Percentiles rank a stretch among this genome's conserved stretches.
These are phyloP conservation scores for Ellobius talpinus DNA, from an alignment of 2,113 vertebrate genomes.

Conservation along the genomic window DNA sequence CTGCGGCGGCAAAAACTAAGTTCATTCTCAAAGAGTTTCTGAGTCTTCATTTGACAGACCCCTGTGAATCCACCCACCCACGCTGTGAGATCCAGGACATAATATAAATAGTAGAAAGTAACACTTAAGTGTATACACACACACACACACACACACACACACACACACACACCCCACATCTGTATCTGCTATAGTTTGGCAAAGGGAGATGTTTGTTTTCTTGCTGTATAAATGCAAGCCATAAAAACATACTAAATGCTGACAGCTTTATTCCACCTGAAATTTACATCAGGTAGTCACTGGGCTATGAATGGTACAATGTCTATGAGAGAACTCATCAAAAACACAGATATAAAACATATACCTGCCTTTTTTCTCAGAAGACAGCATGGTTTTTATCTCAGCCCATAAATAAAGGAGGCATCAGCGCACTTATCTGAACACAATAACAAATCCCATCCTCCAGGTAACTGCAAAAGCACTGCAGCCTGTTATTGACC, in stretches of 20 bases:
- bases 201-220: slow-evolving; percentile 71
- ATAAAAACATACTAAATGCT: slow-evolving; percentile 74
- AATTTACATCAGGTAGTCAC: slow-evolving; percentile 83
- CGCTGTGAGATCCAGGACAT: too few species aligned
- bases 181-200: not conserved
- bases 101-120: not conserved
- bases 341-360: slow-evolving; percentile 85
- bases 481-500: slow-evolving; percentile 86
- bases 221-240: slow-evolving; percentile 73
- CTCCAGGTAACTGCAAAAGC: slow-evolving; percentile 87
- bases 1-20: too few species aligned
- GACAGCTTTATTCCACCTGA: slow-evolving; percentile 83
- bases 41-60: too few species aligned
- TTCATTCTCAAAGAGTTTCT: too few species aligned
- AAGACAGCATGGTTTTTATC: slow-evolving; percentile 82
- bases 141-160: not conserved
- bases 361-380: slow-evolving; percentile 83
- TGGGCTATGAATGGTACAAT: slow-evolving; percentile 72
- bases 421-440: slow-evolving; percentile 84
- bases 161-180: not conserved
- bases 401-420: slow-evolving; percentile 84
- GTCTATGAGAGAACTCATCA: slow-evolving; percentile 84
- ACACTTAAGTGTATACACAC: not conserved
- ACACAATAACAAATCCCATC: slow-evolving; percentile 85
- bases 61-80: too few species aligned